phyloP scores from a whole-genome alignment of 1,140 invertebrate species.

The Musca vetustissima region DNA sequence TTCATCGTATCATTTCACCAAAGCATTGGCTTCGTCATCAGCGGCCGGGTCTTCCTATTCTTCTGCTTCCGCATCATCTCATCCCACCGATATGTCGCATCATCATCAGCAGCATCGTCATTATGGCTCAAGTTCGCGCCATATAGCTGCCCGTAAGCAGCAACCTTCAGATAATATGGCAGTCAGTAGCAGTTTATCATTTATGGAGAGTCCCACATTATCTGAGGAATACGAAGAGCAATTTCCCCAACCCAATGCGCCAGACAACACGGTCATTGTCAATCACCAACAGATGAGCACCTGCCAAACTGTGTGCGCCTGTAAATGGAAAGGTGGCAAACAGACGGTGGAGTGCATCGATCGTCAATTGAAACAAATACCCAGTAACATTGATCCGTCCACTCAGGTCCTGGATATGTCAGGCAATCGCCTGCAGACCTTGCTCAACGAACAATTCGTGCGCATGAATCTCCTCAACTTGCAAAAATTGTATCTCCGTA shows the following conservation, averaged over 20 bases:
- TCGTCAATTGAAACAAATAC: slow-evolving; percentile 77
- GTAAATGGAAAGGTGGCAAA: slow-evolving; percentile 92
- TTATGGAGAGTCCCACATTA: slow-evolving; percentile 47
- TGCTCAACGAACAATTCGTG: slow-evolving; percentile 78
- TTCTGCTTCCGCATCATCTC: neutral
- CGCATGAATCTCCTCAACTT: slow-evolving; percentile 79
- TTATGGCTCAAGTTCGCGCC: neutral
- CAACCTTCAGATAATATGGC: slow-evolving; percentile 10
- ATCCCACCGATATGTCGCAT: neutral
- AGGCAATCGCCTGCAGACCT: slow-evolving; percentile 79
- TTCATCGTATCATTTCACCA: neutral
- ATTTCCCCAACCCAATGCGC: neutral
- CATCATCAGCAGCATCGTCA: slow-evolving; percentile 18
- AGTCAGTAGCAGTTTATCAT: slow-evolving; percentile 41
- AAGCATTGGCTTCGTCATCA: neutral
- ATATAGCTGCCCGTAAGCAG: neutral
- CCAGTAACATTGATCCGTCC: slow-evolving; percentile 77
- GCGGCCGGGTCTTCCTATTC: neutral
- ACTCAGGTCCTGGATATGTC: slow-evolving; percentile 89
- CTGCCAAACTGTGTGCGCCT: slow-evolving; percentile 78
- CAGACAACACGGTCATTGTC: slow-evolving; percentile 33
- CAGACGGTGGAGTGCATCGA: slow-evolving; percentile 86
- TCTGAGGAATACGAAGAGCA: slow-evolving; percentile 42
- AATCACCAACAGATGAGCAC: slow-evolving; percentile 48
- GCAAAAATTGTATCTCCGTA: slow-evolving; percentile 79